Conservation (phyloP, 2,888 invertebrate species). For the Drosophila greeni region DNA sequence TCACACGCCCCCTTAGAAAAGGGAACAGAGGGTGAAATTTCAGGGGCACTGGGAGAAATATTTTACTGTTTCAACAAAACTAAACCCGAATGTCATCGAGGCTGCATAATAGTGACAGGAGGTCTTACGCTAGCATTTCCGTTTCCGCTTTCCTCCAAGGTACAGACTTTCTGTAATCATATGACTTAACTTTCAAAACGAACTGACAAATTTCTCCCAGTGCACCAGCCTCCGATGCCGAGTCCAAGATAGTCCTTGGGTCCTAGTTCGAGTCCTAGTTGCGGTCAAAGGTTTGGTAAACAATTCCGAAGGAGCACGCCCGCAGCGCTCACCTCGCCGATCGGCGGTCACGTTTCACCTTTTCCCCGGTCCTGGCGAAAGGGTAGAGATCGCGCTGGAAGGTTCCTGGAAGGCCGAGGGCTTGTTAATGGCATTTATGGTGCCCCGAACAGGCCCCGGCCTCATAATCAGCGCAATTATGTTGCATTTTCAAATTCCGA, state of each 20-base stretch:
- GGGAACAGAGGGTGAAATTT: background rate
- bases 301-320: conserved; percentile 40
- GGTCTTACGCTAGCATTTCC: no score
- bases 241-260: background rate
- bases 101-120: no score
- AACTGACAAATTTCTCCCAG: background rate
- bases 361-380: conserved; percentile 28
- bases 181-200: background rate
- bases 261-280: conserved; percentile 24
- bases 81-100: no score
- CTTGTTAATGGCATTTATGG: conserved; percentile 70
- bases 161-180: no score
- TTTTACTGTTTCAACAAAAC: background rate
- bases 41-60: conserved; percentile 1
- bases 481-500: conserved; percentile 72
- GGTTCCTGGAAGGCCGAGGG: conserved; percentile 58
- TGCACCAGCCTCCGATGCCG: background rate
- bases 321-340: conserved; percentile 42
- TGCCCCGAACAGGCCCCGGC: conserved; percentile 12
- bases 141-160: no score
- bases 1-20: conserved; percentile 55
- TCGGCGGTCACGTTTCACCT: conserved; percentile 38
- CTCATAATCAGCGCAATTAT: conserved; percentile 74
- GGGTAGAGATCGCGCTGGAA: conserved; percentile 21
- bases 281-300: conserved; percentile 33